Evolutionary conservation across 1,140 invertebrate species (phyloP).

Genomic region (Maniola jurtina): DNA sequence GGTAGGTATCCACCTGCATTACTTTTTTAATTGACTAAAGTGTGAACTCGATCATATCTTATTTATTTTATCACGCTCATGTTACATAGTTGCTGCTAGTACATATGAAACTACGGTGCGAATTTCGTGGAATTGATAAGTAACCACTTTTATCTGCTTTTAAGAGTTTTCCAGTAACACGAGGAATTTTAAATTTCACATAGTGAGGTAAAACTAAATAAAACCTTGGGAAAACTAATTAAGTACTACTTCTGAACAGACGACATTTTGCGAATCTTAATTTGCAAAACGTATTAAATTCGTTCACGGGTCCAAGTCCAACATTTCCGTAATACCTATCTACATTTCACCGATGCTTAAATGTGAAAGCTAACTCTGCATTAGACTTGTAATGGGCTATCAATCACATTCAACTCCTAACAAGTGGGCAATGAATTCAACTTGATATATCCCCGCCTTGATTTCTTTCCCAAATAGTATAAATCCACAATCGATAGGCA

Average conservation of each 20-base stretch:
- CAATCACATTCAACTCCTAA: slow-evolving; percentile 29
- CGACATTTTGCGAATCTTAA: too few species aligned
- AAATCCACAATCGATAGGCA: slow-evolving; percentile 23
- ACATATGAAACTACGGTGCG: background rate
- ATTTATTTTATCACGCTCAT: background rate
- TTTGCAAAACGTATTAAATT: too few species aligned
- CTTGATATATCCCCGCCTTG: slow-evolving; percentile 21
- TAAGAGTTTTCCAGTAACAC: background rate
- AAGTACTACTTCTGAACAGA: too few species aligned
- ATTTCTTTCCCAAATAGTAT: slow-evolving; percentile 18
- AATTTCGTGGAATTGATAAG: background rate
- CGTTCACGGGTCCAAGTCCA: background rate
- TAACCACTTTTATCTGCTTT: background rate
- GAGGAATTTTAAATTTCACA: too few species aligned
- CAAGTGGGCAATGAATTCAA: slow-evolving; percentile 29
- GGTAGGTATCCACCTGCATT: too few species aligned
- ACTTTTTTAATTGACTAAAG: background rate
- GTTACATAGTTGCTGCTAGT: background rate
- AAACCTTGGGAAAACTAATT: too few species aligned
- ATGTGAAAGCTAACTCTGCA: slow-evolving; percentile 6
- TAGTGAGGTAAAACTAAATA: too few species aligned
- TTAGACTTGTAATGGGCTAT: slow-evolving; percentile 17
- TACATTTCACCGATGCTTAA: slow-evolving; percentile 1
- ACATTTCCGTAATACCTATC: background rate
- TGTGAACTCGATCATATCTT: background rate